phyloP scores from a whole-genome alignment of 2,888 invertebrate species.

The Chalcosyrphus nemorum region DNA sequence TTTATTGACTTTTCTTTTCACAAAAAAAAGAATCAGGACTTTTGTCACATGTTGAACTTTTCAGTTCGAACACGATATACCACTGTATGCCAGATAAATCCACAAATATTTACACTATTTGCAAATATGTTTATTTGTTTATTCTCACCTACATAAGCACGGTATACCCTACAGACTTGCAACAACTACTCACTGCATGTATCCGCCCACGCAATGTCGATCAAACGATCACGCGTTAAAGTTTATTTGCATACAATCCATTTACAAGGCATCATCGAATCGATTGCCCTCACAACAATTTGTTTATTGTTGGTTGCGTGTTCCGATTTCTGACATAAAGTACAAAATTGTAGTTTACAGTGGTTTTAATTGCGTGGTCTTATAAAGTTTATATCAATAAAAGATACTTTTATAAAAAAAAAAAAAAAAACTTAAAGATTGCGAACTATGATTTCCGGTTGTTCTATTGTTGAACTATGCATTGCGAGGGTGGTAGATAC shows the following conservation, averaged over 20 bases:
- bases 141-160: not conserved
- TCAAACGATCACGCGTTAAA: constrained; percentile 12
- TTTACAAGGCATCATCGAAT: constrained; percentile 30
- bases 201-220: constrained; percentile 59
- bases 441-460: constrained; percentile 50
- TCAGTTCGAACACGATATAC: not conserved
- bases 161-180: constrained; percentile 17
- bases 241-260: constrained; percentile 49
- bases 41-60: not conserved
- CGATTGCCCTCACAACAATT: constrained; percentile 23
- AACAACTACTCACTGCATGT: constrained; percentile 37
- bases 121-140: constrained; percentile 37
- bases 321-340: constrained; percentile 12
- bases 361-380: constrained; percentile 36
- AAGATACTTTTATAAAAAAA: too few species aligned
- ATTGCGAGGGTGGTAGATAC: constrained; percentile 35
- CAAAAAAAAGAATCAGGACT: not conserved
- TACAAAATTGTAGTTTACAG: not conserved
- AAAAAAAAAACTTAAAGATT: constrained; percentile 39
- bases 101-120: constrained; percentile 36
- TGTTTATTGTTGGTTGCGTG: constrained; percentile 35
- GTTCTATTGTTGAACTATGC: not conserved
- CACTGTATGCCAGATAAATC: constrained; percentile 35
- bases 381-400: constrained; percentile 17
- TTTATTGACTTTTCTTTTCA: not conserved